Base-by-base conservation (phyloP, 2,113 vertebrate species). In the Malaclemys terrapin region DNA sequence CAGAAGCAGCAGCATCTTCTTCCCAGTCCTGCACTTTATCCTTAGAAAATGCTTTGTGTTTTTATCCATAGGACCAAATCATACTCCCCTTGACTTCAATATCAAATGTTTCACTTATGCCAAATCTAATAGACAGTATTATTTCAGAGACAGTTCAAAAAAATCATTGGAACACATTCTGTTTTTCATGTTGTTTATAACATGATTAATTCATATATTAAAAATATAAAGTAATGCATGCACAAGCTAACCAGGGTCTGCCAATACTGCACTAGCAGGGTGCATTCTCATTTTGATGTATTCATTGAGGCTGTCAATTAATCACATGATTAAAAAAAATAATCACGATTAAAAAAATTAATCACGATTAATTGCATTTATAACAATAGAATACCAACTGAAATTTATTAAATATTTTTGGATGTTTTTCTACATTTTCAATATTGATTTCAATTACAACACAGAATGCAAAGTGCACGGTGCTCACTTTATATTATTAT, bases 221-320 rank as follows among this genome's bases (percentile, higher is more conserved):
- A 29, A 57, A 89, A 54, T 49, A 53, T 0, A 35, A 19, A n/a
- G 1, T 29, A 0, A 1, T 9, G 16, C 54, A 11, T 62, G 8
- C 88, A 10, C 9, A 22, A n/a, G 25, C 38, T 38, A 0, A 31
- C 19, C 52, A 24, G 45, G 42, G 35, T 52, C 45, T 19, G 14
- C 35, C 11, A 13, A 6, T 24, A 5, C 29, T 27, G 1, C 1
- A 1, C 22, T 19, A 29, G 3, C n/a, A 31, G 19, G 10, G 1
- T 38, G 53, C 4, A 11, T 52, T 49, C 62, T 80, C 19, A 6
- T 59, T 31, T 35, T 38, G 47, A 5, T 27, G 5, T 1, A 25
- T n/a, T n/a, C 3, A 5, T 22, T 54, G 22, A 20, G 53, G 19
- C 53, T 54, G 53, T 9, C 53, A 54, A 53, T 53, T 53, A 19